Base-by-base conservation (phyloP, 2,113 vertebrate genomes). In the Pristiophorus japonicus region DNA sequence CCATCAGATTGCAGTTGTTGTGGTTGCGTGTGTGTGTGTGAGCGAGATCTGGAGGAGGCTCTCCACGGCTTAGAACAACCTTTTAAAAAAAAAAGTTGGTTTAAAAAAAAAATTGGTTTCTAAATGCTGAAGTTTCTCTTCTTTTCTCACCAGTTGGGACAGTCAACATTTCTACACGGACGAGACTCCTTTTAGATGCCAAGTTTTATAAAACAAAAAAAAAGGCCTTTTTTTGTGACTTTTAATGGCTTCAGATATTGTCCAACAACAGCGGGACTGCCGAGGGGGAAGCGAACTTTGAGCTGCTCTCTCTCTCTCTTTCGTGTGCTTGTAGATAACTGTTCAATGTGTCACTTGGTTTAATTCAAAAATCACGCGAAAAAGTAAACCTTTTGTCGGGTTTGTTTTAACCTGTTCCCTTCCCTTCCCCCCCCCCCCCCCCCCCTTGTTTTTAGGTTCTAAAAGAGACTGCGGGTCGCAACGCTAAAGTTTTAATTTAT, bases 381-480 rank as follows among this genome's bases (percentile, higher is more conserved):
- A 59, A 91, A 59, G 42, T 11, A 38, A 38, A 22, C 16, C 93
- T 97, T 97, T 96, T 97, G 97, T 98, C 98, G 97, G 95, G 95
- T 96, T 96, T 95, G 67, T 67, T 94, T 94, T 94, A 94, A 94
- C 92, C 65, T 47, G 51, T 88, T 42, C 0, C 6, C n/a, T 38
- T 38, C 96, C 45, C 63, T 93, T 91, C 63, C 95, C 95, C 42
- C 38, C 0, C 6, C n/a, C 78, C 78, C 96, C 45, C 63, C 90
- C 93, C 63, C 95, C 95, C 42, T 97, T 97, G 95, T 96, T 96
- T 62, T 96, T 97, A 97, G 96, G 96, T 96, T 97, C 96, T 96
- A 97, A n/a, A n/a, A 97, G 96, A 98, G 96, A 97, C 97, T 98
- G 98, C 97, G 97, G 98, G 98, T 98, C 97, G 98, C 98, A 98